Evolutionary conservation across 2,797 vertebrate species (phyloP).

Genomic region (Silurus aristotelis): DNA sequence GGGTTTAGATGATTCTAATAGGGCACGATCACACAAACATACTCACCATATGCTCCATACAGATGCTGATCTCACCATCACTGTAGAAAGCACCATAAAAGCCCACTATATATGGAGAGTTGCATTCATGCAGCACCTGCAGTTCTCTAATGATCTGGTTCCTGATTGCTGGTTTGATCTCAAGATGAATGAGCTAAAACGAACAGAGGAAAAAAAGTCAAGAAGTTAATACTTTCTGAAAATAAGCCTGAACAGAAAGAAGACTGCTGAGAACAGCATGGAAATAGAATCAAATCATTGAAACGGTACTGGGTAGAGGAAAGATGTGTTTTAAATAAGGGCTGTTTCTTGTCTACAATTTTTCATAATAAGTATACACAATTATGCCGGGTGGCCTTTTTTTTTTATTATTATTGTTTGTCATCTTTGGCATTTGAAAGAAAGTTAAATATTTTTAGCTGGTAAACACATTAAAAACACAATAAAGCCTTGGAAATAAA

Average conservation of each 20-base stretch:
- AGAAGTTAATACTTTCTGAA: not conserved
- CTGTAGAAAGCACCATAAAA: slow-evolving; percentile 91
- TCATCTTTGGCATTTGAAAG: no score
- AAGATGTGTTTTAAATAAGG: no score
- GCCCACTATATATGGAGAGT: slow-evolving; percentile 81
- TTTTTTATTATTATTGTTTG: no score
- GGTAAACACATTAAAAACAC: no score
- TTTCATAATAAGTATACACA: no score
- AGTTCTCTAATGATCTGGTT: slow-evolving; percentile 84
- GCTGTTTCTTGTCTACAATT: no score
- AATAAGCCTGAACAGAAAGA: not conserved
- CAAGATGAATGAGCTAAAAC: slow-evolving; percentile 79
- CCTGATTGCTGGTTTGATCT: slow-evolving; percentile 82
- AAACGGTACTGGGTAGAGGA: no score
- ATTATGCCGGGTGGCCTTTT: no score
- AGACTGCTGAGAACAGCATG: no score
- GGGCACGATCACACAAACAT: not conserved
- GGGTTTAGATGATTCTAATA: not conserved
- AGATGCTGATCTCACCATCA: slow-evolving; percentile 95
- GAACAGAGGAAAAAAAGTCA: not conserved
- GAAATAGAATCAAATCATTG: no score
- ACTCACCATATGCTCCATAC: slow-evolving; percentile 97
- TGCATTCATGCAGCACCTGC: slow-evolving; percentile 82
- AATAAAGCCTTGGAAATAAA: no score
- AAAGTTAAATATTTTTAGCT: no score